phyloP scores from a whole-genome alignment of 64 coral and sea anemone genomes.

The Hydrozoanthus tunicans region DNA sequence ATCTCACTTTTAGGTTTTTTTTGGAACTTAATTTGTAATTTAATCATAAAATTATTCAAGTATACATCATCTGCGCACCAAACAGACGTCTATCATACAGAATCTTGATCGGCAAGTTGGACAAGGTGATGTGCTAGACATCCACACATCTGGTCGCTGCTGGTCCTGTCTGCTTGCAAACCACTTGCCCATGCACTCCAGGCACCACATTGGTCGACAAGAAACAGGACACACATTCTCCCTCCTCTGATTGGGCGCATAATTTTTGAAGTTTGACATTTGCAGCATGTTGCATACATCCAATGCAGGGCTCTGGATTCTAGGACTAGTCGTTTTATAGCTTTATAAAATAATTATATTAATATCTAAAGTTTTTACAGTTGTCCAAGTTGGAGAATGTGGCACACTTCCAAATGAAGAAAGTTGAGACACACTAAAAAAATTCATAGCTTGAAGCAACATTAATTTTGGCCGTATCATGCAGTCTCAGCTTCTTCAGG shows the following conservation, averaged over 20 bases:
- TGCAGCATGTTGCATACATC: constrained; percentile 89
- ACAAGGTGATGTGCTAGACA: constrained; percentile 89
- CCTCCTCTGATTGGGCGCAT: constrained; percentile 70
- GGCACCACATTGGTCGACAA: constrained; percentile 96
- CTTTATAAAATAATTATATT: too few relatives aligned
- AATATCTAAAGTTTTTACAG: too few relatives aligned
- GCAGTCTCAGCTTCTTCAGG: too few relatives aligned
- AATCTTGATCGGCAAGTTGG: constrained; percentile 90
- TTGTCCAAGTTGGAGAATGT: too few relatives aligned
- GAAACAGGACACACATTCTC: constrained; percentile 91
- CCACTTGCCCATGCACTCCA: constrained; percentile 99
- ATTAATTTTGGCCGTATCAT: too few relatives aligned
- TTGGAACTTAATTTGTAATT: too few relatives aligned
- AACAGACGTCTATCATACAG: constrained; percentile 93
- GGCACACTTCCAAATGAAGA: too few relatives aligned
- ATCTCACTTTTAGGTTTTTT: too few relatives aligned
- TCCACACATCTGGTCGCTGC: constrained; percentile 73
- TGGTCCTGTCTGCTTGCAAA: constrained; percentile 98
- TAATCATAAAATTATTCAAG: neutral
- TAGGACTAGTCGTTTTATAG: neutral
- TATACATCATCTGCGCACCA: constrained; percentile 59
- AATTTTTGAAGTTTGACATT: constrained; percentile 95
- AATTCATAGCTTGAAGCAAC: too few relatives aligned
- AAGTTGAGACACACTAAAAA: too few relatives aligned
- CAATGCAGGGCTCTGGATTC: constrained; percentile 94